Percentiles rank a stretch among this genome's conserved stretches.
Evolutionary conservation across 2,797 vertebrate species (phyloP).

Genomic region (Myotis daubentonii): DNA sequence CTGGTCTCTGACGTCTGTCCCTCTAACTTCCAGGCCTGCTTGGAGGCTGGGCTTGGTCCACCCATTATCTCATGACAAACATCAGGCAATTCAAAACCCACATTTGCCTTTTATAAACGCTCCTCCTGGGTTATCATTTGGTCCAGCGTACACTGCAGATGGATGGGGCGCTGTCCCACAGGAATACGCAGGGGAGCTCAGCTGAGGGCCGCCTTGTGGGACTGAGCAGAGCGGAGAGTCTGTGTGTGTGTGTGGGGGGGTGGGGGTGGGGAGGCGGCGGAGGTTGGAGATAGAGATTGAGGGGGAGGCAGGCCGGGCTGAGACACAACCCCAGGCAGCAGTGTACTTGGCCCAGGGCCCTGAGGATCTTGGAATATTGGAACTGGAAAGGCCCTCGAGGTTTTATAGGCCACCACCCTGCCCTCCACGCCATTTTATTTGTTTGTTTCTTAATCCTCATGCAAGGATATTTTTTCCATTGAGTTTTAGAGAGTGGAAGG

Average conservation of each 20-base stretch:
- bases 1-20: not conserved
- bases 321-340: not conserved
- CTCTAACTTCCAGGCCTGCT: not conserved
- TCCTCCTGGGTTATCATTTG: not conserved
- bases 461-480: too few species aligned
- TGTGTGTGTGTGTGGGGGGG: too few species aligned
- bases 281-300: too few species aligned
- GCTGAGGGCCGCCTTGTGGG: not conserved
- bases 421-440: not conserved
- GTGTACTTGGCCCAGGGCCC: not conserved
- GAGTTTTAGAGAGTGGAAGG: too few species aligned
- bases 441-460: too few species aligned
- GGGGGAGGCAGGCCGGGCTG: not conserved
- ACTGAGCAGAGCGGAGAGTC: not conserved
- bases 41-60: not conserved
- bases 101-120: not conserved
- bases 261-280: too few species aligned
- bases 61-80: not conserved
- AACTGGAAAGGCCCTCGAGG: not conserved
- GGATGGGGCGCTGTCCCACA: accelerated
- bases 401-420: not conserved
- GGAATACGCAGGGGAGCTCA: not conserved
- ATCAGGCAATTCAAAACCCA: not conserved
- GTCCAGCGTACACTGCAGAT: not conserved
- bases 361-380: not conserved